A percentile compares a stretch with the other conserved stretches of the same genome.
Conservation (phyloP, 2,888 invertebrate genomes). For the Ormyrus labotus region DNA sequence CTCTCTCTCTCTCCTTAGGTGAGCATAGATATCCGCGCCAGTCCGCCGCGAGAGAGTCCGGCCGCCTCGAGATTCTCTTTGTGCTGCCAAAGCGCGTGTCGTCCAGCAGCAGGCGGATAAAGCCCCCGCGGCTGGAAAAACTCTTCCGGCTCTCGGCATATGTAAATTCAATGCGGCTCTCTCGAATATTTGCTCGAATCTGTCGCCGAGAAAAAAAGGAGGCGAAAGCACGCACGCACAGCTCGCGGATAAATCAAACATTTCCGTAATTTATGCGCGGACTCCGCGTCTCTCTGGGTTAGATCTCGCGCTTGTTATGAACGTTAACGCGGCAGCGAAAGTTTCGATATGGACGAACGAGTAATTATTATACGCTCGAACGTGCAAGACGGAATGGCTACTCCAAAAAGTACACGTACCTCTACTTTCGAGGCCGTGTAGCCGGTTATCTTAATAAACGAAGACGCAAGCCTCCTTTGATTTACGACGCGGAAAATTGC, state of each 20-base stretch:
- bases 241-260: slow-evolving; percentile 6
- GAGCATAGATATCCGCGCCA: neutral
- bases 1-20: too few relatives aligned
- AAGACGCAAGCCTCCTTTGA: neutral
- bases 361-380: slow-evolving; percentile 18
- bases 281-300: too few relatives aligned
- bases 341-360: slow-evolving; percentile 12
- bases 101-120: slow-evolving; percentile 4
- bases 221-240: too few relatives aligned
- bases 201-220: neutral
- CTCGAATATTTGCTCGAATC: slow-evolving; percentile 26
- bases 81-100: slow-evolving; percentile 26
- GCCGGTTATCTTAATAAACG: slow-evolving; percentile 13
- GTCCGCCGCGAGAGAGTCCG: too few relatives aligned
- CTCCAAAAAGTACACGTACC: too few relatives aligned
- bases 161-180: slow-evolving; percentile 9
- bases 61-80: slow-evolving; percentile 27
- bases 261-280: slow-evolving; percentile 16
- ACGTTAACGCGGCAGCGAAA: slow-evolving; percentile 31
- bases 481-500: too few relatives aligned
- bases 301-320: neutral
- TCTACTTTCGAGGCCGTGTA: slow-evolving; percentile 2
- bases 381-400: neutral
- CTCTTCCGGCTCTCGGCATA: slow-evolving; percentile 12
- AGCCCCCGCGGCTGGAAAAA: neutral